phyloP scores from a whole-genome alignment of 2,888 invertebrate genomes.

The Rotaria socialis region DNA sequence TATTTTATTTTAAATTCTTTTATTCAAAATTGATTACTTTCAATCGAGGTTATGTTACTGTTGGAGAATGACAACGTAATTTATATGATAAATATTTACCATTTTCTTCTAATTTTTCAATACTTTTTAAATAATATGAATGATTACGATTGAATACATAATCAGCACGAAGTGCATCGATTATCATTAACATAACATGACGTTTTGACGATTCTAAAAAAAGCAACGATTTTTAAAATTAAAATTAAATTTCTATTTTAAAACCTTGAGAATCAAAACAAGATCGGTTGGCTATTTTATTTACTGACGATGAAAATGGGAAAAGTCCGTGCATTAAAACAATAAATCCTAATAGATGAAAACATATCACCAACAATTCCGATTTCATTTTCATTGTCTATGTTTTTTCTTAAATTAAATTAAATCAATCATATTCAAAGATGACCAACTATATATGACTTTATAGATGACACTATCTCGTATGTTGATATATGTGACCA shows the following conservation, averaged over 20 bases:
- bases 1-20: too few species aligned
- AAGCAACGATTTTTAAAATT: too few species aligned
- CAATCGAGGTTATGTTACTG: constrained; percentile 89
- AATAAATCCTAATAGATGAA: background rate
- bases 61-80: constrained; percentile 73
- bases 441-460: too few species aligned
- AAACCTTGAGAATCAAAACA: background rate
- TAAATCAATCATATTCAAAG: too few species aligned
- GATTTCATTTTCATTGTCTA: background rate
- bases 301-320: background rate
- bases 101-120: constrained; percentile 50
- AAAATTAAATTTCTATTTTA: background rate
- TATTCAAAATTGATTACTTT: constrained; percentile 65
- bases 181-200: constrained; percentile 71
- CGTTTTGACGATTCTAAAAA: background rate
- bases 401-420: too few species aligned
- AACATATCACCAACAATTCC: background rate
- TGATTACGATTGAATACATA: constrained; percentile 65
- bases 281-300: background rate
- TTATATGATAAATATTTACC: constrained; percentile 53
- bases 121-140: constrained; percentile 51
- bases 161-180: constrained; percentile 82
- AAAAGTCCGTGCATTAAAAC: constrained; percentile 3
- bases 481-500: too few species aligned
- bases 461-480: too few species aligned